Conservation (phyloP, 2,113 vertebrate species). For the Lucifuga dentata region DNA sequence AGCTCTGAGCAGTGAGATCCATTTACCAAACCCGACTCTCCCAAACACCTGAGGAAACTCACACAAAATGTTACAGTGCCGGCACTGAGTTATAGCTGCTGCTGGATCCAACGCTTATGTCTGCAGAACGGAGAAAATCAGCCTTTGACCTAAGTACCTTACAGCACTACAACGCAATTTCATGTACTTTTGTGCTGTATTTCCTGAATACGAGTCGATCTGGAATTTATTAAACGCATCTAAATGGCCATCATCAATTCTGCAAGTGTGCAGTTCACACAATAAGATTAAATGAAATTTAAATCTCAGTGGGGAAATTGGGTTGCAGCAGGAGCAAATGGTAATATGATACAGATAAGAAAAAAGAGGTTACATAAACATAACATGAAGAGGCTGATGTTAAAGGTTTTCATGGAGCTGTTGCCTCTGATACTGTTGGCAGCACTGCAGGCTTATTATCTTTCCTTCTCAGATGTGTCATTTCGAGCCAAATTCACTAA, state of each 20-base stretch:
- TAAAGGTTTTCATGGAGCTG: not conserved
- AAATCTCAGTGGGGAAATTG: conserved; percentile 44
- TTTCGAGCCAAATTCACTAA: conserved; percentile 11
- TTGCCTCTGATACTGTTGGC: not conserved
- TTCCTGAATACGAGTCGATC: conserved; percentile 27
- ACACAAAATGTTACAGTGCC: not conserved
- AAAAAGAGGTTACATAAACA: conserved; percentile 28
- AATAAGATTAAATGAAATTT: conserved; percentile 44
- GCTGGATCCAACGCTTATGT: conserved; percentile 2
- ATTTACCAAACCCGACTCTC: conserved; percentile 11
- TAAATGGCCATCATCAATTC: conserved; percentile 12
- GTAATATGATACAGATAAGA: not conserved
- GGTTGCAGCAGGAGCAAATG: not conserved
- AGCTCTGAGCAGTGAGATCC: conserved; percentile 18
- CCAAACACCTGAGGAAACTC: conserved; percentile 35
- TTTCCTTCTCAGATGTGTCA: conserved; percentile 1
- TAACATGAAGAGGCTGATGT: not conserved
- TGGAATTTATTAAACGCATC: conserved; percentile 20
- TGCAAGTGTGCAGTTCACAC: not conserved
- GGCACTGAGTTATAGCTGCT: not conserved
- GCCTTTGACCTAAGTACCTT: conserved; percentile 27
- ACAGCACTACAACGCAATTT: conserved; percentile 29
- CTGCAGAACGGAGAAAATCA: conserved; percentile 26
- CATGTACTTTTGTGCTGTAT: conserved; percentile 15
- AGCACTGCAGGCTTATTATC: conserved; percentile 12